These are phyloP conservation scores for Sus scrofa DNA, from an alignment of 2,113 vertebrate genomes.

Conservation along the genomic window DNA sequence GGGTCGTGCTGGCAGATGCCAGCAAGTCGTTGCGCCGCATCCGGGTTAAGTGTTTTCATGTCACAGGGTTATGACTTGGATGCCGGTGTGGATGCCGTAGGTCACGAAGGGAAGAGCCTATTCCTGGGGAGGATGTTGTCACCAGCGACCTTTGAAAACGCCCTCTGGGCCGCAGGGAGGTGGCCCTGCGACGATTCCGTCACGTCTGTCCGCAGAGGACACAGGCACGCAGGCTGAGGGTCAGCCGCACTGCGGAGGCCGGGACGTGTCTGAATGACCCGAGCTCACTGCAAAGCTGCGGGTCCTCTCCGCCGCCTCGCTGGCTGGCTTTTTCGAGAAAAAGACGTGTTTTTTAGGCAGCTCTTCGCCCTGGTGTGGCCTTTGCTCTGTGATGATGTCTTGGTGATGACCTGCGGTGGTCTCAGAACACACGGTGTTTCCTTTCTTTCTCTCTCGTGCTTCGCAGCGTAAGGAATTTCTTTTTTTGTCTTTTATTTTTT, in stretches of 20 bases:
- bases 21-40: not conserved
- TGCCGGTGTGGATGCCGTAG: not conserved
- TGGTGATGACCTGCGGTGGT: not conserved
- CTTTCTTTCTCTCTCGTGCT: not conserved
- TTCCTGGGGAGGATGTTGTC: conserved; percentile 8
- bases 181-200: not conserved
- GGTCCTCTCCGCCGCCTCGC: not conserved
- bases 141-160: conserved; percentile 19
- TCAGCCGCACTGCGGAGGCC: not conserved
- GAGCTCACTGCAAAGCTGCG: not conserved
- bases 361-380: conserved; percentile 1
- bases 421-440: not conserved
- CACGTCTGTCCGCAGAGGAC: not conserved
- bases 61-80: not conserved
- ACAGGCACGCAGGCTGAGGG: not conserved
- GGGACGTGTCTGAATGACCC: not conserved
- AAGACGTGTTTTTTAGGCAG: not conserved
- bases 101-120: not conserved
- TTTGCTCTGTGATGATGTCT: not conserved
- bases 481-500: not conserved
- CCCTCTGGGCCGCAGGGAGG: not conserved
- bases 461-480: too few species aligned
- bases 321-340: not conserved
- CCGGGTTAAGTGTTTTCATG: not conserved
- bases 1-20: conserved; percentile 45